Conservation (phyloP, 2,797 vertebrate species). For the Lacerta bilineata region DNA sequence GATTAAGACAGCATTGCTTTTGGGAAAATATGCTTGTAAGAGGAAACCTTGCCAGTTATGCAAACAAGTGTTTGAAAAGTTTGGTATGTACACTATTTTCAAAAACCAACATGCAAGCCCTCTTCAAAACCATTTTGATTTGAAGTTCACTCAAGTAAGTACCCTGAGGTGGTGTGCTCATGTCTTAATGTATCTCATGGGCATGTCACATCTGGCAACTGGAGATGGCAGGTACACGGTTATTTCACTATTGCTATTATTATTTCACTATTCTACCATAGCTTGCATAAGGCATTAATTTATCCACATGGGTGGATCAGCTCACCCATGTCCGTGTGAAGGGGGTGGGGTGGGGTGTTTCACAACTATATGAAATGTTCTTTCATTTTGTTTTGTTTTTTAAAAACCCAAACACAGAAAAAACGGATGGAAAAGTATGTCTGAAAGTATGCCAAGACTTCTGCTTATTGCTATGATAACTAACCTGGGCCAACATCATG, state of each 20-base stretch:
- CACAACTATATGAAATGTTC: not conserved
- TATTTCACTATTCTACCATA: too few relatives aligned
- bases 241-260: too few relatives aligned
- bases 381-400: not conserved
- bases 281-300: not conserved
- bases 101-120: not conserved
- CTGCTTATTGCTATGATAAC: not conserved
- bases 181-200: not conserved
- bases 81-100: not conserved
- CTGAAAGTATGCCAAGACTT: not conserved
- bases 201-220: not conserved
- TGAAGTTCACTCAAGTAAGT: not conserved
- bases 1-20: not conserved
- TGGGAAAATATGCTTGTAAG: not conserved
- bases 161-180: not conserved
- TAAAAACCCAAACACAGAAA: not conserved
- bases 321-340: not conserved
- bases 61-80: not conserved
- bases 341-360: not conserved
- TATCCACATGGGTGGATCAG: not conserved
- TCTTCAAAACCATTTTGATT: not conserved
- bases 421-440: not conserved
- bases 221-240: not conserved
- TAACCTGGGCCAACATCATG: not conserved
- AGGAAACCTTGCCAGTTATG: constrained; percentile 1